Percentiles rank a stretch among this genome's conserved stretches.
Conservation (phyloP, 2,113 vertebrate species). For the Boleophthalmus pectinirostris region DNA sequence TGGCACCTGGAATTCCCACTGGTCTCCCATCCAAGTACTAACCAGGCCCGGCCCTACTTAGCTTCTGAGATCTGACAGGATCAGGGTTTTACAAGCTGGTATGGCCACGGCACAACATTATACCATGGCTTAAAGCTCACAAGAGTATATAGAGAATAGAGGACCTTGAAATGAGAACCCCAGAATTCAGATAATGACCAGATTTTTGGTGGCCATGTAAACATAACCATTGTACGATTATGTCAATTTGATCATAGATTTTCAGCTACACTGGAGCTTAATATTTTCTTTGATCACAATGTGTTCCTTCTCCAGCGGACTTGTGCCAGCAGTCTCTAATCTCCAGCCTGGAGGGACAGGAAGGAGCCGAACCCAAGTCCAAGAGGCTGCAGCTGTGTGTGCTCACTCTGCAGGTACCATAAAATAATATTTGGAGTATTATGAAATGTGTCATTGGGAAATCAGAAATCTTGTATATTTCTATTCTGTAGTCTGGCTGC, state of each 20-base stretch:
- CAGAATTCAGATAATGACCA: not conserved
- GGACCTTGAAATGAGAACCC: not conserved
- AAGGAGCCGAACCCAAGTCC: not conserved
- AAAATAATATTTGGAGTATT: not conserved
- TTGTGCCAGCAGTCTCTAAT: not conserved
- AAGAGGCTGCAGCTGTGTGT: conserved; percentile 3
- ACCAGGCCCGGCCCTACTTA: no score
- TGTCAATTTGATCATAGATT: not conserved
- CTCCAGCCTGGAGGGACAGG: not conserved
- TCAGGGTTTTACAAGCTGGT: no score
- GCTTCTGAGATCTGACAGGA: no score
- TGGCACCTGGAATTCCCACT: no score
- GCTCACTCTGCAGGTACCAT: conserved; percentile 1
- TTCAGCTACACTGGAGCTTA: not conserved
- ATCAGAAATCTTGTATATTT: no score
- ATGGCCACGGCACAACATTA: no score
- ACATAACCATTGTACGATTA: not conserved
- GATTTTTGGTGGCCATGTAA: not conserved
- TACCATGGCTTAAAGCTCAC: no score
- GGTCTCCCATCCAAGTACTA: no score
- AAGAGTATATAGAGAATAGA: no score
- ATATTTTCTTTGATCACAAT: not conserved
- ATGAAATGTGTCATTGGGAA: not conserved
- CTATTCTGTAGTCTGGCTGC: no score
- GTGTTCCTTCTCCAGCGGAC: not conserved